These are phyloP conservation scores for Drosophila pachea DNA, from an alignment of 1,140 invertebrate species.

Conservation along the genomic window DNA sequence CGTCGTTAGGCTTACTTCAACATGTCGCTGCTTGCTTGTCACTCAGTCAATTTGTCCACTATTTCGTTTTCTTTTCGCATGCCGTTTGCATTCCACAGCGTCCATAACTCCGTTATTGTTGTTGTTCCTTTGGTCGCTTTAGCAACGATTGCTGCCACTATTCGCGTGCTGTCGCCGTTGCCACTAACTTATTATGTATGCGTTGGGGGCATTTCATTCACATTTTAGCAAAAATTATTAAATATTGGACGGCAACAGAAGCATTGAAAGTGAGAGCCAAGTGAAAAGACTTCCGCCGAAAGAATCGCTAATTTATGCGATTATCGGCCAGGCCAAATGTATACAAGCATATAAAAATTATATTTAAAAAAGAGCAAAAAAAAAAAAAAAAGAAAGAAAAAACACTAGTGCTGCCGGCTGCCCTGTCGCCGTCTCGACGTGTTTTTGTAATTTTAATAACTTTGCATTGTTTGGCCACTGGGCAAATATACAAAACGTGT, in stretches of 20 bases:
- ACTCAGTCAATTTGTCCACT: constrained; percentile 33
- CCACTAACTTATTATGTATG: constrained; percentile 56
- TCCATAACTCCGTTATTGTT: constrained; percentile 37
- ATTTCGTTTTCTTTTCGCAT: constrained; percentile 71
- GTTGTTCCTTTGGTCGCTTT: neutral
- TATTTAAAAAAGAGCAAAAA: neutral
- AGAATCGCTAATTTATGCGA: constrained; percentile 73
- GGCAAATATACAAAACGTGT: constrained; percentile 64
- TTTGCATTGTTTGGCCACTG: constrained; percentile 48
- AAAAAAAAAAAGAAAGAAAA: neutral
- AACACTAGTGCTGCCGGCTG: neutral
- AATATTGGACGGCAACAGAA: constrained; percentile 57
- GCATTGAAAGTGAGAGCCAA: constrained; percentile 64
- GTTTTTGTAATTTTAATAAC: constrained; percentile 65
- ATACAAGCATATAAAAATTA: neutral
- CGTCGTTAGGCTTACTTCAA: constrained; percentile 47
- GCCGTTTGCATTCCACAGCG: constrained; percentile 59
- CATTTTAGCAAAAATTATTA: constrained; percentile 75
- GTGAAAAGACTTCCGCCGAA: constrained; percentile 60
- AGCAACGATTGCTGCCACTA: constrained; percentile 4
- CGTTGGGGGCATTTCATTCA: constrained; percentile 56
- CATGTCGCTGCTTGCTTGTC: constrained; percentile 36
- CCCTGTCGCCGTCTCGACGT: constrained; percentile 23
- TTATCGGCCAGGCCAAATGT: constrained; percentile 56
- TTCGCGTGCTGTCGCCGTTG: constrained; percentile 7